phyloP scores from a whole-genome alignment of 2,797 vertebrate species.

The Brachyrhaphis roseni region DNA sequence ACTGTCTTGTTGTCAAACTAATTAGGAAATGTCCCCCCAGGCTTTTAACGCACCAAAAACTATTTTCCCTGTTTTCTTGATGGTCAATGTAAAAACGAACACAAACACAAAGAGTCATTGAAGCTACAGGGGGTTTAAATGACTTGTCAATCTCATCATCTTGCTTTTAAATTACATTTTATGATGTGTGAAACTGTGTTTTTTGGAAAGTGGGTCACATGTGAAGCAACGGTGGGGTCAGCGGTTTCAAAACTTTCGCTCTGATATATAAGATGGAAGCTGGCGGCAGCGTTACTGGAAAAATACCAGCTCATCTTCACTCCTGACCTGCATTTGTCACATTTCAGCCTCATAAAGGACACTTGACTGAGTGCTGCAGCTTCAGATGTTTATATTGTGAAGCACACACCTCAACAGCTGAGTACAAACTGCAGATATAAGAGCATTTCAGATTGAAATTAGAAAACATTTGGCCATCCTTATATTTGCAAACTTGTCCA shows the following conservation, averaged over 20 bases:
- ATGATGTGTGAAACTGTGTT: not conserved
- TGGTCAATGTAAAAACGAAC: not conserved
- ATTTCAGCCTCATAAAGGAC: slow-evolving; percentile 69
- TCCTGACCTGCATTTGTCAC: slow-evolving; percentile 76
- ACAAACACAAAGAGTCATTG: not conserved
- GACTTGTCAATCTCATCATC: not conserved
- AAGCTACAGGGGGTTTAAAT: not conserved
- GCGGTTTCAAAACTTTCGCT: slow-evolving; percentile 41
- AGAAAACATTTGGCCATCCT: not conserved
- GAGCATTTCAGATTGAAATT: not conserved
- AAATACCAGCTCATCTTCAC: slow-evolving; percentile 76
- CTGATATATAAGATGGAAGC: slow-evolving; percentile 50
- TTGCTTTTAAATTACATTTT: slow-evolving; percentile 7
- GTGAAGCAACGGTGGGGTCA: slow-evolving; percentile 54
- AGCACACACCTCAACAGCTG: slow-evolving; percentile 3
- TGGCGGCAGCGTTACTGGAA: slow-evolving; percentile 71
- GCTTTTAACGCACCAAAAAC: not conserved
- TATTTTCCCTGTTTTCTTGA: not conserved
- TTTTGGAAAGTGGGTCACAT: slow-evolving; percentile 3
- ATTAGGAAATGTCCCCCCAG: not conserved
- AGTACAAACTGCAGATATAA: not conserved
- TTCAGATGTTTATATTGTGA: slow-evolving; percentile 51
- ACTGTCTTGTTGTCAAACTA: not conserved
- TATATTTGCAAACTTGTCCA: not conserved
- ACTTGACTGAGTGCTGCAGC: slow-evolving; percentile 28